These are phyloP conservation scores for Myrmecobius fasciatus DNA, from an alignment of 2,113 vertebrate species.

Conservation along the genomic window DNA sequence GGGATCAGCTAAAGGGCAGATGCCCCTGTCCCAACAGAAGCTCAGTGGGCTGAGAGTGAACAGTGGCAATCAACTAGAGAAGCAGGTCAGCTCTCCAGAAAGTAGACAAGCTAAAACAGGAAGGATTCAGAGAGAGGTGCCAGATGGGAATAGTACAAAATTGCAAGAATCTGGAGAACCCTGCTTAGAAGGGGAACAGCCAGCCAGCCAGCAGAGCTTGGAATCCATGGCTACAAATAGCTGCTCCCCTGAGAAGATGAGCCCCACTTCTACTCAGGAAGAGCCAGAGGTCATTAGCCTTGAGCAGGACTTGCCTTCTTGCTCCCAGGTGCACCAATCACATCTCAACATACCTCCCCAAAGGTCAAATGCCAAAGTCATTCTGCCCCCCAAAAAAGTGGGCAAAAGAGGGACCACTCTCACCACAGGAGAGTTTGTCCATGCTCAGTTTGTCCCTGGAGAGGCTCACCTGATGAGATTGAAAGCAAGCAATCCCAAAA, in stretches of 20 bases:
- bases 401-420: slow-evolving; percentile 68
- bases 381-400: slow-evolving; percentile 57
- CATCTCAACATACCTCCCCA: not conserved
- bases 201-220: not conserved
- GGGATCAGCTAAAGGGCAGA: slow-evolving; percentile 61
- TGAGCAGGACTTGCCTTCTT: slow-evolving; percentile 59
- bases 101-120: slow-evolving; percentile 56
- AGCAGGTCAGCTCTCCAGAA: slow-evolving; percentile 51
- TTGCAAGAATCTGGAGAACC: slow-evolving; percentile 26
- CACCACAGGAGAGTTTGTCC: slow-evolving; percentile 83
- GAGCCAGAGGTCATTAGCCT: not conserved
- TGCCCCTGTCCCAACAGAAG: slow-evolving; percentile 58
- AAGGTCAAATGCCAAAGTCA: not conserved
- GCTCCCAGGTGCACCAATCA: slow-evolving; percentile 40
- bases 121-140: slow-evolving; percentile 42
- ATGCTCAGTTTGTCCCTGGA: slow-evolving; percentile 85
- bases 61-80: slow-evolving; percentile 66
- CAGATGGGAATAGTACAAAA: slow-evolving; percentile 66
- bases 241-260: slow-evolving; percentile 37
- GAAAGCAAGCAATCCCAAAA: slow-evolving; percentile 85
- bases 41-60: slow-evolving; percentile 72
- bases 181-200: slow-evolving; percentile 45
- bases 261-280: slow-evolving; percentile 60
- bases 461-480: slow-evolving; percentile 86
- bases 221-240: slow-evolving; percentile 52